These are phyloP conservation scores for Anorthoa munda DNA, from an alignment of 2,888 invertebrate species.

Conservation along the genomic window DNA sequence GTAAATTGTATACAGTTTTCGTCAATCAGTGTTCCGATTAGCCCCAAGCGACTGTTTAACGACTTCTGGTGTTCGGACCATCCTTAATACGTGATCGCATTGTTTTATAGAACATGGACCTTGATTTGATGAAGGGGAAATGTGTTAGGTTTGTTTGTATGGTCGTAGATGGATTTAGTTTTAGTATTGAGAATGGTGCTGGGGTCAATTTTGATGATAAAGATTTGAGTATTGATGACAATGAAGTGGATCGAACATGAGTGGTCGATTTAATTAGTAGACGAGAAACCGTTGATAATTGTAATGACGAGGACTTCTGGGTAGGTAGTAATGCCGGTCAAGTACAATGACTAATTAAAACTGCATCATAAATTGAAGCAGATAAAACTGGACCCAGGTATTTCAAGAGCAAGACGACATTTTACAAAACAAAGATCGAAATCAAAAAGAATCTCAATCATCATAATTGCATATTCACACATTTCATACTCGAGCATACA, in stretches of 20 bases:
- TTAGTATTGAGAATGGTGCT: neutral
- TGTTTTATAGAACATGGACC: slow-evolving; percentile 55
- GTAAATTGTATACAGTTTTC: slow-evolving; percentile 76
- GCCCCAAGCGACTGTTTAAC: slow-evolving; percentile 66
- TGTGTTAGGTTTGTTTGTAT: slow-evolving; percentile 16
- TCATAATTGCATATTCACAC: slow-evolving; percentile 53
- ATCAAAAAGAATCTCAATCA: slow-evolving; percentile 26
- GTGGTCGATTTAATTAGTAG: neutral
- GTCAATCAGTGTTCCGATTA: slow-evolving; percentile 73
- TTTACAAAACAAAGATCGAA: slow-evolving; percentile 18
- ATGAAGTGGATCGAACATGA: neutral
- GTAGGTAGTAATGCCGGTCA: neutral
- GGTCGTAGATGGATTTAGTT: neutral
- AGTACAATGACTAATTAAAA: neutral
- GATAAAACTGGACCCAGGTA: neutral
- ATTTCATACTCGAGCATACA: slow-evolving; percentile 42
- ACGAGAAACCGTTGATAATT: neutral
- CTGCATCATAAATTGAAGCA: neutral
- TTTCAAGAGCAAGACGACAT: neutral
- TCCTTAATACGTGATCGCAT: slow-evolving; percentile 55
- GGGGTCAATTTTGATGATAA: neutral
- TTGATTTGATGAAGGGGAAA: slow-evolving; percentile 43
- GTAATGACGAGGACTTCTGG: neutral
- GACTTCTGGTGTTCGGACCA: slow-evolving; percentile 69
- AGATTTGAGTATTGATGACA: neutral